These are phyloP conservation scores for Molanna angustata DNA, from an alignment of 2,888 invertebrate genomes.

Conservation along the genomic window DNA sequence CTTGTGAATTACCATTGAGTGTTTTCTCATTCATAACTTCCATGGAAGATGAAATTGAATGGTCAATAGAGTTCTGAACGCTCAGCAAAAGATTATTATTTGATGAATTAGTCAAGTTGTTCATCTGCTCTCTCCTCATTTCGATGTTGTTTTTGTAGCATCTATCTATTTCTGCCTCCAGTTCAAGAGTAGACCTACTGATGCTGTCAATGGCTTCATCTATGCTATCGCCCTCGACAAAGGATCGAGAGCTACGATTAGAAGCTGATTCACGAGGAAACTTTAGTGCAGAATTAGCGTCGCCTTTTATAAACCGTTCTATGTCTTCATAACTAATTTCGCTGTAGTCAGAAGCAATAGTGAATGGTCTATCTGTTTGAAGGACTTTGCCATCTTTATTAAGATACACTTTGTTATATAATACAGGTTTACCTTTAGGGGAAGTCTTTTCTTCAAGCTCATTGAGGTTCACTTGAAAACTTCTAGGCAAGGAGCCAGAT, in stretches of 20 bases:
- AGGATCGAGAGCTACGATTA: conserved; percentile 33
- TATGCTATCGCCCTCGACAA: conserved; percentile 39
- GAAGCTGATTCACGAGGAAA: conserved; percentile 42
- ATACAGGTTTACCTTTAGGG: conserved; percentile 47
- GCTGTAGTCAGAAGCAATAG: conserved; percentile 69
- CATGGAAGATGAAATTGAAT: conserved; percentile 56
- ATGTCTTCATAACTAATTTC: conserved; percentile 67
- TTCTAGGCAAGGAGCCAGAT: conserved; percentile 74
- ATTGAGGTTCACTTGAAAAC: conserved; percentile 66
- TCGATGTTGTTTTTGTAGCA: conserved; percentile 53
- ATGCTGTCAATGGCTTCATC: conserved; percentile 44
- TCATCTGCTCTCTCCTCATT: conserved; percentile 42
- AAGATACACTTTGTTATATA: conserved; percentile 52
- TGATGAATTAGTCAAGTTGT: conserved; percentile 36
- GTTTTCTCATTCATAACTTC: conserved; percentile 49
- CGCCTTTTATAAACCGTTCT: conserved; percentile 54
- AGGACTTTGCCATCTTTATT: conserved; percentile 61
- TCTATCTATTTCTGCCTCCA: conserved; percentile 53
- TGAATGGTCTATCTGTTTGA: conserved; percentile 63
- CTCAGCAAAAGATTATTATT: conserved; percentile 43
- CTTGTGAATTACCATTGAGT: conserved; percentile 48
- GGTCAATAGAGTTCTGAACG: conserved; percentile 47
- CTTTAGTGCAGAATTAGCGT: conserved; percentile 46
- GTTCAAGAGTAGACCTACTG: conserved; percentile 51
- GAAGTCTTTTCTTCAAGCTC: conserved; percentile 51